Evolutionary conservation across 2,113 vertebrate genomes (phyloP).

Genomic region (Myxocyprinus asiaticus): DNA sequence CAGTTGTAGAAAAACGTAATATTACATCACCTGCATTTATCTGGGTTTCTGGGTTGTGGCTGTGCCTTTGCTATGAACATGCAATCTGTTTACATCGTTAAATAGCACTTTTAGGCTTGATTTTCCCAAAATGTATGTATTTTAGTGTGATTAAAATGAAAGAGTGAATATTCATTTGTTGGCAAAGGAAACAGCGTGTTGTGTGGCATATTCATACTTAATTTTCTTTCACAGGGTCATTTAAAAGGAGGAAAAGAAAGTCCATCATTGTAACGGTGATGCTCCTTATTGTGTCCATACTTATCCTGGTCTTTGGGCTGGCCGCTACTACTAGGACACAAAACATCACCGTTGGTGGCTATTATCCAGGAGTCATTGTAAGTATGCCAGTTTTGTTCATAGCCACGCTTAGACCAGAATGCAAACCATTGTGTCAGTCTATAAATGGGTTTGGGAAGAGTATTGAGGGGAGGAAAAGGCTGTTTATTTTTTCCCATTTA

Average conservation of each 20-base stretch:
- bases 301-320: constrained; percentile 94
- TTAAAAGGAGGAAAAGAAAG: constrained; percentile 94
- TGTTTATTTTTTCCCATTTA: background rate
- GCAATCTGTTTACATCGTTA: too few species aligned
- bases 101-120: too few species aligned
- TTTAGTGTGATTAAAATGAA: background rate
- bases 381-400: constrained; percentile 68
- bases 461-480: background rate
- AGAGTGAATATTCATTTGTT: background rate
- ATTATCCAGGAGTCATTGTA: constrained; percentile 97
- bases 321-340: constrained; percentile 96
- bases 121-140: background rate
- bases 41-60: constrained; percentile 22
- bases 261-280: constrained; percentile 92
- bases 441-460: constrained; percentile 11
- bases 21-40: constrained; percentile 2
- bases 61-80: background rate
- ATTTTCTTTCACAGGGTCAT: constrained; percentile 79
- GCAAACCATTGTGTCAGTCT: background rate
- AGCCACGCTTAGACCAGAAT: background rate
- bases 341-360: constrained; percentile 97
- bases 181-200: background rate
- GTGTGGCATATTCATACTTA: background rate
- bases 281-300: constrained; percentile 90
- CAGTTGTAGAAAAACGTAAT: background rate